Conservation (phyloP, 2,888 invertebrate species). For the Falcaria lacertinaria region DNA sequence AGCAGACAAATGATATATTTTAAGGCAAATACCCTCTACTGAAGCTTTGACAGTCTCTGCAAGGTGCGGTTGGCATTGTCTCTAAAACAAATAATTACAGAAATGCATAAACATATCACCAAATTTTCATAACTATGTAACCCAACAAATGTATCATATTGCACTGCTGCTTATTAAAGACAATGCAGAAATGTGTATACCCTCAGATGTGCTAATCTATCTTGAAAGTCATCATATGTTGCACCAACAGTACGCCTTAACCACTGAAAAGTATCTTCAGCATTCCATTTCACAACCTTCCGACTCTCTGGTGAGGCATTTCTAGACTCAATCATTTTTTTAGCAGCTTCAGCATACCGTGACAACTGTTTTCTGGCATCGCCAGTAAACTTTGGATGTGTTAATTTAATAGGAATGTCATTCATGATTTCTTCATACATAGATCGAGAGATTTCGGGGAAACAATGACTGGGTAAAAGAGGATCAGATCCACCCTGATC, state of each 20-base stretch:
- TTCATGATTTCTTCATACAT: slow-evolving; percentile 99
- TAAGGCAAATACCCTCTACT: slow-evolving; percentile 96
- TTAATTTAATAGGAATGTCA: slow-evolving; percentile 96
- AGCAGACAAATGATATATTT: slow-evolving; percentile 94
- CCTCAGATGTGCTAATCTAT: slow-evolving; percentile 92
- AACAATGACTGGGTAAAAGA: slow-evolving; percentile 93
- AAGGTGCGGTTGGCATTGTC: slow-evolving; percentile 97
- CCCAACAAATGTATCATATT: too few species aligned
- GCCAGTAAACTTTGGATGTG: slow-evolving; percentile 96
- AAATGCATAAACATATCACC: slow-evolving; percentile 1
- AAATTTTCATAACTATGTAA: too few species aligned
- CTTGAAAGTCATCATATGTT: slow-evolving; percentile 95
- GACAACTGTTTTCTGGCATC: slow-evolving; percentile 97
- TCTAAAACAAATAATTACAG: slow-evolving; percentile 56
- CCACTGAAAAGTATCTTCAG: slow-evolving; percentile 98
- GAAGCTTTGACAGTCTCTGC: slow-evolving; percentile 96
- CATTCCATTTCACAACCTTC: slow-evolving; percentile 99
- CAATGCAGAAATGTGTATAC: slow-evolving; percentile 35
- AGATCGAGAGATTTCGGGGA: slow-evolving; percentile 93
- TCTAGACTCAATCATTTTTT: slow-evolving; percentile 96
- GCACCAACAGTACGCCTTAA: slow-evolving; percentile 94
- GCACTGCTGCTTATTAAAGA: too few species aligned
- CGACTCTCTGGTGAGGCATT: slow-evolving; percentile 95
- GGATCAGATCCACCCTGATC: slow-evolving; percentile 94
- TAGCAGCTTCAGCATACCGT: slow-evolving; percentile 97